A percentile compares a stretch with the other conserved stretches of the same genome.
Evolutionary conservation across 2,888 invertebrate genomes (phyloP).

Genomic region (Mellilla xanthometata): DNA sequence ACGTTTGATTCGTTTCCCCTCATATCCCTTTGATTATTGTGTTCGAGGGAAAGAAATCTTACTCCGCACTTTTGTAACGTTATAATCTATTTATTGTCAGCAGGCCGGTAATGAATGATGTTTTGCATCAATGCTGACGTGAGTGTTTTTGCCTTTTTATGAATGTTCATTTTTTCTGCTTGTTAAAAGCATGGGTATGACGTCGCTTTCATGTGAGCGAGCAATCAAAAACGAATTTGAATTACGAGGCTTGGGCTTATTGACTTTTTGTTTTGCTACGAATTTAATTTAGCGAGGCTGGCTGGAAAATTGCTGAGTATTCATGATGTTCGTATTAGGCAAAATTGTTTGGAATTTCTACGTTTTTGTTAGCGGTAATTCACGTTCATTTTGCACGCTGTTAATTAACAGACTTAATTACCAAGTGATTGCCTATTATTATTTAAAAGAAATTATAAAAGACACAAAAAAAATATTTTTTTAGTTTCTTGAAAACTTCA

Average conservation of each 20-base stretch:
- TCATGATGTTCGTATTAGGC: background rate
- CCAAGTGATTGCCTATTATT: too few relatives aligned
- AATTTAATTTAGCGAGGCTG: constrained; percentile 27
- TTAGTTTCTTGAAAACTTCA: too few relatives aligned
- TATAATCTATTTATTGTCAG: constrained; percentile 79
- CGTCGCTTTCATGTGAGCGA: constrained; percentile 56
- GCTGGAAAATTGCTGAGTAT: constrained; percentile 18
- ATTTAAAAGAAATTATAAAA: too few relatives aligned
- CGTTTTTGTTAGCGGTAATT: too few relatives aligned
- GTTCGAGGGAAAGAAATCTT: constrained; percentile 68
- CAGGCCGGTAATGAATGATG: constrained; percentile 70
- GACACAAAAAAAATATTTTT: too few relatives aligned
- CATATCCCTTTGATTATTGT: constrained; percentile 80
- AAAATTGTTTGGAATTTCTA: too few relatives aligned
- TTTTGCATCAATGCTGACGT: constrained; percentile 66
- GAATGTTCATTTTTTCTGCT: constrained; percentile 42
- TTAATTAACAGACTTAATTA: too few relatives aligned
- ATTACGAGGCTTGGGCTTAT: constrained; percentile 43
- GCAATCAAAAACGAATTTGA: constrained; percentile 62
- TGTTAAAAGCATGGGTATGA: constrained; percentile 60
- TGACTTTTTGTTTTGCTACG: constrained; percentile 34
- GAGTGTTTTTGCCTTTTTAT: constrained; percentile 59
- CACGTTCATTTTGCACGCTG: too few relatives aligned
- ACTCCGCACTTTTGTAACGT: constrained; percentile 70
- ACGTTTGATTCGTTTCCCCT: constrained; percentile 66